Base-by-base conservation (phyloP, 1,140 invertebrate genomes). In the Zelostemma sp. region DNA sequence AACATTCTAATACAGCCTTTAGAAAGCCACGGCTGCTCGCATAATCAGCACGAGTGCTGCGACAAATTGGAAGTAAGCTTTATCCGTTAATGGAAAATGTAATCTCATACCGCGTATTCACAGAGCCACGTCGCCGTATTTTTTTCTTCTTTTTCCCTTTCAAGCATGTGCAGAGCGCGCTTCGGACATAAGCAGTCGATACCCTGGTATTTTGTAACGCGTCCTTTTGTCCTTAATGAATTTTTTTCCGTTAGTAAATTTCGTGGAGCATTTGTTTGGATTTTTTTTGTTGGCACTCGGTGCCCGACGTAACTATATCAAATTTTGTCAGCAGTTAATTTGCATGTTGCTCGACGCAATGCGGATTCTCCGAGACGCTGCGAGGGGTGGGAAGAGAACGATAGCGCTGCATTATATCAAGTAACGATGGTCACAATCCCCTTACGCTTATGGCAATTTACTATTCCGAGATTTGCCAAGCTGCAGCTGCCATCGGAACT, bases 401-500 rank as follows among this genome's bases (percentile, higher is more conserved):
- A 57, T 53, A 53, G 38, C 1, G 25, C 0, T n/a, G 31, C 28
- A 53, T 19, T 68, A 43, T 51, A 61, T 51, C 57, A 53, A 57
- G 41, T 40, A n/a, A 40, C 50, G 38, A 58, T 65, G 43, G 31
- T 50, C 55, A 28, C 50, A 60, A 60, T 41, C 53, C 55, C 58
- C 54, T 68, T 68, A 55, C 50, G 65, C 54, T 68, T 68, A 62
- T 54, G 41, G 58, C 55, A 58, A 62, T 68, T 68, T 62, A 58
- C 65, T 45, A 68, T 68, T 62, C 55, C 16, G 25, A 33, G n/a
- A 67, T 60, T 48, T 47, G 50, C 33, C 50, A 50, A 55, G 41
- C 40, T 54, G 55, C 59, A 41, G 55, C 63, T 35, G 66, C 59
- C 54, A 43, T 57, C 43, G 45, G 48, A 49, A 50, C 55, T 68